Conservation (phyloP, 2,888 invertebrate genomes). For the Dryocosmus kuriphilus region DNA sequence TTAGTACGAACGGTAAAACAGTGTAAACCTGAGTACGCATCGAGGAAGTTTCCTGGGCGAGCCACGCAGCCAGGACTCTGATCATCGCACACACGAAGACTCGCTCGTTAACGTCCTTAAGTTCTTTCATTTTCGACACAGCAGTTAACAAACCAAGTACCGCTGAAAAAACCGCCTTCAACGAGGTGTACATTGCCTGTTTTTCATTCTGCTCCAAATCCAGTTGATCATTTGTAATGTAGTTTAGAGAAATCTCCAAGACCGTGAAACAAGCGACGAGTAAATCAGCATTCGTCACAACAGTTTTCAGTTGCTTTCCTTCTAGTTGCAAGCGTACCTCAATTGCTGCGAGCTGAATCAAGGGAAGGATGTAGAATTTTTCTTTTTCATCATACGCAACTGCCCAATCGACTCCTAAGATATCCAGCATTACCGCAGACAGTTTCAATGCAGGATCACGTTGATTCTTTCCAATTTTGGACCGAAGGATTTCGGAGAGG, state of each 20-base stretch:
- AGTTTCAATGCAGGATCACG: constrained; percentile 93
- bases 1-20: constrained; percentile 89
- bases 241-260: constrained; percentile 88
- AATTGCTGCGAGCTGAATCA: constrained; percentile 92
- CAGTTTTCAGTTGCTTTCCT: constrained; percentile 89
- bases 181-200: constrained; percentile 91
- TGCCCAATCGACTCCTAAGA: constrained; percentile 92
- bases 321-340: constrained; percentile 97
- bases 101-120: constrained; percentile 84
- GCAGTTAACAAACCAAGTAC: constrained; percentile 86
- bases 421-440: constrained; percentile 88
- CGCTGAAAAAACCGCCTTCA: constrained; percentile 93
- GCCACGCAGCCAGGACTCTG: constrained; percentile 91
- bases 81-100: constrained; percentile 91
- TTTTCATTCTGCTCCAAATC: constrained; percentile 94
- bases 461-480: constrained; percentile 92
- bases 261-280: constrained; percentile 91
- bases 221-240: constrained; percentile 88
- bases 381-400: constrained; percentile 88
- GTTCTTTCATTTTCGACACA: constrained; percentile 86
- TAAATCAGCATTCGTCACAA: constrained; percentile 86
- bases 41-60: constrained; percentile 93
- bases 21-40: constrained; percentile 91
- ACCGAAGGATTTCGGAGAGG: constrained; percentile 89
- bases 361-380: constrained; percentile 89